Evolutionary conservation across 2,888 invertebrate genomes (phyloP), one percentile per base, ranked within the genome.

Genomic region (Epistrophe eligans): DNA sequence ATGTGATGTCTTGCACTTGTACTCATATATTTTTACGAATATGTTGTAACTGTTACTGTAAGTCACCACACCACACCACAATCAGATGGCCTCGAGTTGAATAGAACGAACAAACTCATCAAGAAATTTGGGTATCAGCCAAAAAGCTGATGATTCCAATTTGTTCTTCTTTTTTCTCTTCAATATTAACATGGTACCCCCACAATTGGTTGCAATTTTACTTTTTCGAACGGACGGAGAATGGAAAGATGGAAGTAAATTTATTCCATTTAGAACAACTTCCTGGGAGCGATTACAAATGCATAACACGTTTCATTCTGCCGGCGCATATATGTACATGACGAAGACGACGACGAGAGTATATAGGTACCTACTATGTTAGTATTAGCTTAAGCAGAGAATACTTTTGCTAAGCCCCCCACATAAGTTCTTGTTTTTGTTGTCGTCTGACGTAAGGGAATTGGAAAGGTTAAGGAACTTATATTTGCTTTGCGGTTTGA

Each of bases 211-310:
- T 77, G 64, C 58, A 80, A 80, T 70, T 76, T 76, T 45, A 45
- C 32, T 58, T 77, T 40, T 57, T 13, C 43, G 13, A 2, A 2
- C 17, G n/a, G 2, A 38, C 6, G 38, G 38, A 19, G 38, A 15
- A 38, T 38, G 24, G 4, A 19, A 60, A n/a, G 50, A 50, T 57
- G 45, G 66, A 57, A 67, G 62, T 38, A 45, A 64, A 80, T 76
- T 77, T 80, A 62, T 82, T 87, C 73, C 64, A 60, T 83, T 76
- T 62, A 79, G 87, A 83, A 76, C 43, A 64, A 83, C 87, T 87
- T 87, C 87, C 87, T 80, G 60, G 48, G 76, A 66, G 66, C 79
- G 66, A 87, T 87, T 87, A 79, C 79, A 76, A 79, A 85, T 85
- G 77, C 81, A 85, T 76, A 79, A 62, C 76, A 79, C 79, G 83